Conservation (phyloP, 2,888 invertebrate genomes). For the Laothoe populi region DNA sequence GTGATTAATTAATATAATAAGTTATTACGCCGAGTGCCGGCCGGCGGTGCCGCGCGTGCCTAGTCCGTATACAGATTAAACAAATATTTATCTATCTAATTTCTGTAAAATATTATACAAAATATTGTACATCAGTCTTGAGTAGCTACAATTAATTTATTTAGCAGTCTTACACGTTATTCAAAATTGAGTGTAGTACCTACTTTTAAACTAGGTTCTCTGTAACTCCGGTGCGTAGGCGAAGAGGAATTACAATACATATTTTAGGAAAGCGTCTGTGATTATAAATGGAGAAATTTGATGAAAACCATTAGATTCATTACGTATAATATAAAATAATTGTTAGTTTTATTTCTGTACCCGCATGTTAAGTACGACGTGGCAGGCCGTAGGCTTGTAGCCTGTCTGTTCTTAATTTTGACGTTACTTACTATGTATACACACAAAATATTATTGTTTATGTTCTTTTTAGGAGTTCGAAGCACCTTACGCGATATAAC, state of each 20-base stretch:
- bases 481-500: slow-evolving; percentile 46
- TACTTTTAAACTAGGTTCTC: slow-evolving; percentile 66
- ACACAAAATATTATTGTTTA: slow-evolving; percentile 50
- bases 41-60: slow-evolving; percentile 72
- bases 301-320: slow-evolving; percentile 73
- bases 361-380: slow-evolving; percentile 37
- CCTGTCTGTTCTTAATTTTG: slow-evolving; percentile 44
- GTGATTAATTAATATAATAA: slow-evolving; percentile 79
- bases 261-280: slow-evolving; percentile 85
- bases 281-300: slow-evolving; percentile 83
- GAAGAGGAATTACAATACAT: slow-evolving; percentile 72
- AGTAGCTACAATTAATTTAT: slow-evolving; percentile 81
- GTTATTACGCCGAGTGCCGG: slow-evolving; percentile 79
- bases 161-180: slow-evolving; percentile 70
- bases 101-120: slow-evolving; percentile 70
- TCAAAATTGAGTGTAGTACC: slow-evolving; percentile 71
- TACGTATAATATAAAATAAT: slow-evolving; percentile 61
- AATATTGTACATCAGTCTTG: slow-evolving; percentile 70
- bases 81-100: slow-evolving; percentile 79
- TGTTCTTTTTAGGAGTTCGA: slow-evolving; percentile 44
- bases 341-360: slow-evolving; percentile 61
- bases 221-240: slow-evolving; percentile 70
- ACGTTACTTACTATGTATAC: slow-evolving; percentile 57
- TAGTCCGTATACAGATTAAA: slow-evolving; percentile 82
- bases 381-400: slow-evolving; percentile 33